Evolutionary conservation across 2,888 invertebrate species (phyloP).

Genomic region (Latrodectus hesperus): DNA sequence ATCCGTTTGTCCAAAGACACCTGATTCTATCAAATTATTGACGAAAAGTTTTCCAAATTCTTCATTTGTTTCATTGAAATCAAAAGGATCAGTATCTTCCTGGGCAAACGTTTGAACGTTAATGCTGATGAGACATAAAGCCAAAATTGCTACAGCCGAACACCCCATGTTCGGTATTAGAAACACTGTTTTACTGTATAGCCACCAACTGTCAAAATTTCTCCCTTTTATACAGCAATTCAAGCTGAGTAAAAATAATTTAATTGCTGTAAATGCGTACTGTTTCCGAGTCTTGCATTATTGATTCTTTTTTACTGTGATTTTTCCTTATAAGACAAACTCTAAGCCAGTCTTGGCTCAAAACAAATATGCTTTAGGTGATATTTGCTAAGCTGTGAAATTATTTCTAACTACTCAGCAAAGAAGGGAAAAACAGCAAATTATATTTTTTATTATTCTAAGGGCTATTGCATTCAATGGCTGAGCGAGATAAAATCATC

Average conservation of each 20-base stretch:
- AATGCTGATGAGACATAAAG: slow-evolving; percentile 18
- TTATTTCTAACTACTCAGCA: background rate
- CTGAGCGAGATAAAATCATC: too few species aligned
- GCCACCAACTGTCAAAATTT: background rate
- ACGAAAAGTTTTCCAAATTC: slow-evolving; percentile 30
- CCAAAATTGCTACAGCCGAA: slow-evolving; percentile 20
- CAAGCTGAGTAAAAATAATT: background rate
- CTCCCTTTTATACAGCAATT: slow-evolving; percentile 4
- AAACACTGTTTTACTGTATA: background rate
- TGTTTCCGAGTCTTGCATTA: background rate
- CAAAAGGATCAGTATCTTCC: background rate
- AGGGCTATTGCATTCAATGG: too few species aligned
- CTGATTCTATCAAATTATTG: background rate
- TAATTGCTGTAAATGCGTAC: background rate
- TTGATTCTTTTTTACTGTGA: background rate
- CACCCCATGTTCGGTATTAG: slow-evolving; percentile 32
- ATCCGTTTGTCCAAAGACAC: background rate
- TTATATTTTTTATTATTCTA: background rate
- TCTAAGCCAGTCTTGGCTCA: background rate
- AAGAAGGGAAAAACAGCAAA: background rate
- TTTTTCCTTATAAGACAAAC: background rate
- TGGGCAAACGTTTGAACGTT: background rate
- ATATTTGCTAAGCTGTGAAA: background rate
- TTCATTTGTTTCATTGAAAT: slow-evolving; percentile 24
- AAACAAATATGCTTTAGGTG: background rate